These are phyloP conservation scores for Thunnus albacares DNA, from an alignment of 2,797 vertebrate species.

Conservation along the genomic window DNA sequence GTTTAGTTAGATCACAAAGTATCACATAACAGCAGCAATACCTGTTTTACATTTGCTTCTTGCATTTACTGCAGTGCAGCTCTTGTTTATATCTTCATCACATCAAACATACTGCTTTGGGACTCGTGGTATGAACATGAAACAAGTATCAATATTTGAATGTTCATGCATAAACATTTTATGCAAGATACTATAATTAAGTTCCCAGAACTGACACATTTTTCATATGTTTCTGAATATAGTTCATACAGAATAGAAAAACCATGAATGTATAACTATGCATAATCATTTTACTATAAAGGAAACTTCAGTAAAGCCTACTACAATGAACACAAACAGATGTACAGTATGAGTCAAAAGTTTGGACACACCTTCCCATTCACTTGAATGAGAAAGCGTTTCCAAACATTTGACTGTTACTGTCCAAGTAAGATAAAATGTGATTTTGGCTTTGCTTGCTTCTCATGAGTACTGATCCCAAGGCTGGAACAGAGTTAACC, in stretches of 20 bases:
- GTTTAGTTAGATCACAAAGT: conserved; percentile 1
- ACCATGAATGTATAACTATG: neutral
- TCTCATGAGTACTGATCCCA: conserved; percentile 47
- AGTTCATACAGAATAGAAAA: neutral
- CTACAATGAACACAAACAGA: conserved; percentile 26
- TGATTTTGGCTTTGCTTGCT: conserved; percentile 33
- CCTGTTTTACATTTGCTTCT: neutral
- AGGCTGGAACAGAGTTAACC: conserved; percentile 46
- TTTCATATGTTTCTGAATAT: too few relatives aligned
- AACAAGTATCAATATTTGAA: neutral
- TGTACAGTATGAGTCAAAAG: neutral
- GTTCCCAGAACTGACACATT: neutral
- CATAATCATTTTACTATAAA: neutral
- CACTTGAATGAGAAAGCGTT: neutral
- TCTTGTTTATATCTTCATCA: neutral
- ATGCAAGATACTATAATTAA: neutral
- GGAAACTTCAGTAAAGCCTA: neutral
- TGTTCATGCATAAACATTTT: neutral
- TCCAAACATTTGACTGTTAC: neutral
- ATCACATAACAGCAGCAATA: neutral
- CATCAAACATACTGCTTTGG: conserved; percentile 1
- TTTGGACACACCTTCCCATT: too few relatives aligned
- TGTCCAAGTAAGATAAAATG: conserved; percentile 27
- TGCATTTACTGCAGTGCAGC: neutral
- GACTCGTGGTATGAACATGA: neutral